Evolutionary conservation across 2,888 invertebrate species (phyloP).

Genomic region (Drosophila testacea): DNA sequence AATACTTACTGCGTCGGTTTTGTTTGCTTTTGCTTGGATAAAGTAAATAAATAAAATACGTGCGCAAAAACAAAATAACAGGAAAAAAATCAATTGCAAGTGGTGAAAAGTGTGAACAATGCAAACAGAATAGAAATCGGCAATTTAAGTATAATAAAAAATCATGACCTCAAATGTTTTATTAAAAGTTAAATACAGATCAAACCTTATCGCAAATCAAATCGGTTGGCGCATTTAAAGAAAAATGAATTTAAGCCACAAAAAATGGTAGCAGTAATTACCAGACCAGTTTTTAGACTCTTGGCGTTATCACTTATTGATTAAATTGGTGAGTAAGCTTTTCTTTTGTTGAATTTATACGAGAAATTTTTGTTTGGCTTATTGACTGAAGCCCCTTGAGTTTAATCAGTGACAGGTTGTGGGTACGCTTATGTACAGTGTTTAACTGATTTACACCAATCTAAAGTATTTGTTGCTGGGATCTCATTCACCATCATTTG

Average conservation of each 20-base stretch:
- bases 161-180: constrained; percentile 28
- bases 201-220: constrained; percentile 42
- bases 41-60: constrained; percentile 50
- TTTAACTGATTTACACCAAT: not conserved
- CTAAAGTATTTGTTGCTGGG: constrained; percentile 2
- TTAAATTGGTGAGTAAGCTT: constrained; percentile 47
- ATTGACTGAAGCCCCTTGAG: constrained; percentile 6
- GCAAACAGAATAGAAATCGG: constrained; percentile 42
- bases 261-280: constrained; percentile 50
- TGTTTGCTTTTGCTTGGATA: constrained; percentile 56
- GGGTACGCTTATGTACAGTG: not conserved
- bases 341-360: constrained; percentile 15
- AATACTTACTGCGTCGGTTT: constrained; percentile 39
- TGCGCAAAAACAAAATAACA: constrained; percentile 37
- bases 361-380: constrained; percentile 2
- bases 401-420: not conserved
- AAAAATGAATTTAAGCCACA: constrained; percentile 55
- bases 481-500: constrained; percentile 59
- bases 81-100: constrained; percentile 42
- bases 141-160: constrained; percentile 33
- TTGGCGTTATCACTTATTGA: constrained; percentile 46
- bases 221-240: constrained; percentile 38
- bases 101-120: constrained; percentile 49
- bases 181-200: constrained; percentile 38
- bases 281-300: constrained; percentile 36